Conservation (phyloP, 2,888 invertebrate genomes). For the Pristionchus exspectatus region DNA sequence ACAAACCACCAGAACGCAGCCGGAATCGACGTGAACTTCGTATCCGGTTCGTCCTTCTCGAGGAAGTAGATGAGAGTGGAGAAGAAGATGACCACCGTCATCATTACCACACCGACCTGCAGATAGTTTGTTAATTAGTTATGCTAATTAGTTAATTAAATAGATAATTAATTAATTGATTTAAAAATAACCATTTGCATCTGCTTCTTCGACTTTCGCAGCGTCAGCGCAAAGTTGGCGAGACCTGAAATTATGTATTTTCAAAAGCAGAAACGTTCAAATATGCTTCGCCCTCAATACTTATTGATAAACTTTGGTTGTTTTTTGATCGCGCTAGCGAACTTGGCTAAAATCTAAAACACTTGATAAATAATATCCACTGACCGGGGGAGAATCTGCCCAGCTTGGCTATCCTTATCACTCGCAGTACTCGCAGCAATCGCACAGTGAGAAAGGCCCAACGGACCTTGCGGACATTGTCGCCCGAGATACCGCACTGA, state of each 20-base stretch:
- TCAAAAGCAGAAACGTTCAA: not conserved
- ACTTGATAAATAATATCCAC: not conserved
- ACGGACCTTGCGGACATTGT: conserved; percentile 77
- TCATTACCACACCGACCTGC: conserved; percentile 66
- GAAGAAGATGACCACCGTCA: conserved; percentile 77
- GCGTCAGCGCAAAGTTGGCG: conserved; percentile 77
- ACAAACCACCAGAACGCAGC: conserved; percentile 78
- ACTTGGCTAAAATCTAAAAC: too few species aligned
- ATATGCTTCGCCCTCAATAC: not conserved
- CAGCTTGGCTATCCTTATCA: conserved; percentile 77
- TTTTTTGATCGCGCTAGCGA: too few species aligned
- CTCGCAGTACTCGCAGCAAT: conserved; percentile 76
- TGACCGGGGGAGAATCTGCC: conserved; percentile 77
- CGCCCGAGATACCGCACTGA: conserved; percentile 75
- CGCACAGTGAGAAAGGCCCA: conserved; percentile 78
- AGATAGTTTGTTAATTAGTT: not conserved
- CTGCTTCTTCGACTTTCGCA: conserved; percentile 77
- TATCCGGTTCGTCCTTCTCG: conserved; percentile 76
- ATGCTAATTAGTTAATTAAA: not conserved
- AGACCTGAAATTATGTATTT: conserved; percentile 64
- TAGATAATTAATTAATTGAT: not conserved
- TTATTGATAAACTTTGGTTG: too few species aligned
- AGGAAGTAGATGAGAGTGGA: conserved; percentile 78
- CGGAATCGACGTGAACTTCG: conserved; percentile 77
- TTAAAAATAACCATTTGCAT: conserved; percentile 76